A percentile compares a stretch with the other conserved stretches of the same genome.
Evolutionary conservation across 2,888 invertebrate genomes (phyloP).

Genomic region (Leptarthrus brevirostris): DNA sequence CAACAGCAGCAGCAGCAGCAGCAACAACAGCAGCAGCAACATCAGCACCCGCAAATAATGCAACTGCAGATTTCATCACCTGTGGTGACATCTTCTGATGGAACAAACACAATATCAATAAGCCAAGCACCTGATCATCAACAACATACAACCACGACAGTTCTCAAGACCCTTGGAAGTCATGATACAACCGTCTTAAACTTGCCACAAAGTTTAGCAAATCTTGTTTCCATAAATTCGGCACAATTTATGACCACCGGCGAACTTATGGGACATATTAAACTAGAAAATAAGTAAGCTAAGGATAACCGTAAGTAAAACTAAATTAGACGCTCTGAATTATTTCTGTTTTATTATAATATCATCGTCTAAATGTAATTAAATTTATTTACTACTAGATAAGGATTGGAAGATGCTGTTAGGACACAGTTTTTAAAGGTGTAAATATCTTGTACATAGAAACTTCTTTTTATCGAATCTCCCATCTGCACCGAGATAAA

Average conservation of each 20-base stretch:
- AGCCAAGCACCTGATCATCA: constrained; percentile 59
- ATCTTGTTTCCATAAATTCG: constrained; percentile 63
- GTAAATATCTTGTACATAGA: constrained; percentile 40
- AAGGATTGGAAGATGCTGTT: constrained; percentile 8
- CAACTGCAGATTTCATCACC: constrained; percentile 61
- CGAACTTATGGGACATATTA: constrained; percentile 62
- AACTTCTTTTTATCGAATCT: constrained; percentile 17
- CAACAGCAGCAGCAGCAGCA: constrained; percentile 56
- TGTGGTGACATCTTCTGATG: constrained; percentile 60
- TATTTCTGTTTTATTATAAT: not conserved
- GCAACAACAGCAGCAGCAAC: constrained; percentile 55
- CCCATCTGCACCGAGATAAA: constrained; percentile 2
- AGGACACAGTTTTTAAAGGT: constrained; percentile 9
- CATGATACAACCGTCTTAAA: constrained; percentile 63
- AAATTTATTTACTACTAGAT: constrained; percentile 2
- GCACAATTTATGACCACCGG: constrained; percentile 62
- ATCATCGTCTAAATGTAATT: not conserved
- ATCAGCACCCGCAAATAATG: constrained; percentile 63
- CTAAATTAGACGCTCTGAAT: not conserved
- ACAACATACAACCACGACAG: constrained; percentile 55
- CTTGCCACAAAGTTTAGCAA: constrained; percentile 62
- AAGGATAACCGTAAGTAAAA: constrained; percentile 7
- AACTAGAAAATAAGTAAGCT: constrained; percentile 60
- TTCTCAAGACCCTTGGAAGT: constrained; percentile 57
- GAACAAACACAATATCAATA: constrained; percentile 64